Conservation (phyloP, 1,140 invertebrate genomes). For the Mercenaria mercenaria region DNA sequence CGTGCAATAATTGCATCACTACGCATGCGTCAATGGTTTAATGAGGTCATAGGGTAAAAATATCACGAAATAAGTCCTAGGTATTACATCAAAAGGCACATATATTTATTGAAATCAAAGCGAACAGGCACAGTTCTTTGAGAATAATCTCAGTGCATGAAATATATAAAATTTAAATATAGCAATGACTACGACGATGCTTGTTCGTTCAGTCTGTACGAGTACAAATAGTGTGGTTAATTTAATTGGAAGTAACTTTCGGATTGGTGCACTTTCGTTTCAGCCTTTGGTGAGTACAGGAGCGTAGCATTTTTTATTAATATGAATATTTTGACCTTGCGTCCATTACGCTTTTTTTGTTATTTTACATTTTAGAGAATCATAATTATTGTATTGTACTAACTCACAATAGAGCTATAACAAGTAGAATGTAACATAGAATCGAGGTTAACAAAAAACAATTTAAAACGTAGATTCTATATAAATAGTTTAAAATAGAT, state of each 20-base stretch:
- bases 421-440: too few relatives aligned
- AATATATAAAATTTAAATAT: background rate
- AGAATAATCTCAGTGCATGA: too few relatives aligned
- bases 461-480: too few relatives aligned
- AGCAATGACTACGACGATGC: background rate
- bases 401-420: too few relatives aligned
- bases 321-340: too few relatives aligned
- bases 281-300: background rate
- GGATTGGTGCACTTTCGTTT: background rate
- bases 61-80: background rate
- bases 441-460: too few relatives aligned
- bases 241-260: background rate
- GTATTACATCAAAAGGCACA: background rate
- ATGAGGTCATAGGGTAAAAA: background rate
- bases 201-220: background rate
- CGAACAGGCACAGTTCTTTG: background rate
- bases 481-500: too few relatives aligned
- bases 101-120: background rate
- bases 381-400: too few relatives aligned
- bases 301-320: too few relatives aligned
- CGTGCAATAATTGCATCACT: background rate
- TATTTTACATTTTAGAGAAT: too few relatives aligned
- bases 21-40: background rate
- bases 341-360: too few relatives aligned
- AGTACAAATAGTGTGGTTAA: background rate